Evolutionary conservation across 2,113 vertebrate genomes (phyloP), one percentile per base, ranked within the genome.

Genomic region (Lampris incognitus): DNA sequence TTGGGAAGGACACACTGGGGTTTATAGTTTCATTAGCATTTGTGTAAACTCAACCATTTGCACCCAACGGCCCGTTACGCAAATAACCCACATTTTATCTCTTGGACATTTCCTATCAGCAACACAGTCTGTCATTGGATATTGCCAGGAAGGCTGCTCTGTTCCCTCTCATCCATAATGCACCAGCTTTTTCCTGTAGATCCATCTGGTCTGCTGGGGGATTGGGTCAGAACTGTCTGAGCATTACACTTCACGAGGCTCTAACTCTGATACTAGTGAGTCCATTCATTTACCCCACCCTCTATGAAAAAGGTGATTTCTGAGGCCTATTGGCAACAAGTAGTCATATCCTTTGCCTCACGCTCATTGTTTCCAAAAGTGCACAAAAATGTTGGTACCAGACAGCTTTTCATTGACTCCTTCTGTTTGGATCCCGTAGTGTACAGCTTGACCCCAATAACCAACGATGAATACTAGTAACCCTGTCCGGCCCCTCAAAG

Each of bases 361-460:
- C 42, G 67, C 46, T 84, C 82, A 83, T 84, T 85, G 80, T 82
- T 76, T 75, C 75, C 42, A 42, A 71, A n/a, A 79, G 79, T 74
- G 41, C 54, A 74, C 4, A 49, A 48, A 62, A 51, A 69, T 63
- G 57, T 39, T 79, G 57, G 65, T 6, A 52, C 62, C 56, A 44
- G 75, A 85, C 64, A 72, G 74, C 62, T 81, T 85, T 85, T 74
- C 77, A 80, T 80, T 89, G 78, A 82, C 81, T 73, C 55, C 76
- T 83, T 76, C 85, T 69, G 81, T 78, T 78, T 88, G 79, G 81
- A 79, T 83, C 80, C 80, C 73, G 71, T 72, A 40, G 84, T 71
- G 74, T 82, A 40, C 59, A 77, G 74, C 73, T 88, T 82, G 83
- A 90, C 88, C 88, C 66, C 1, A 38, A 87, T 85, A 87, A 82